These are phyloP conservation scores for Macrophya alboannulata DNA, from an alignment of 2,888 invertebrate species.

Conservation along the genomic window DNA sequence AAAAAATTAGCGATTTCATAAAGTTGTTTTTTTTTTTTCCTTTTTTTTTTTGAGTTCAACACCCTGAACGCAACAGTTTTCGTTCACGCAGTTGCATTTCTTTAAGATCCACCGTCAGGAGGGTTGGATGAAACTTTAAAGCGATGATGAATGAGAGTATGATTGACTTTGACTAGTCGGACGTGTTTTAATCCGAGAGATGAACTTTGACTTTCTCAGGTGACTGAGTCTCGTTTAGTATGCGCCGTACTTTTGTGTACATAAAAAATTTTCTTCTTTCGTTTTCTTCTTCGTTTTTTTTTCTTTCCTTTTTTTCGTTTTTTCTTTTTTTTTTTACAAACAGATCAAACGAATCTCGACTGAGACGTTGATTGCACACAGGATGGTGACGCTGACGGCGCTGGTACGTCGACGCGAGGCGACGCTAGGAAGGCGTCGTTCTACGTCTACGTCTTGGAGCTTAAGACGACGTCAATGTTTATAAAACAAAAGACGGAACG, in stretches of 20 bases:
- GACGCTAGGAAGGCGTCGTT: slow-evolving; percentile 52
- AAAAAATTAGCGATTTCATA: no score
- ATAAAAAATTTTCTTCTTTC: slow-evolving; percentile 47
- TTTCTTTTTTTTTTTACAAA: no score
- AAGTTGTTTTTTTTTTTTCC: no score
- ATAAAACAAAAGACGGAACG: slow-evolving; percentile 67
- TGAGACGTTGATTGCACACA: slow-evolving; percentile 27
- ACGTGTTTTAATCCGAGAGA: slow-evolving; percentile 30
- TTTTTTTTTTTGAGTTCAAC: not conserved
- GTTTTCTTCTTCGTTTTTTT: no score
- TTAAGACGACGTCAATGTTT: slow-evolving; percentile 59
- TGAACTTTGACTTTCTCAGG: slow-evolving; percentile 47
- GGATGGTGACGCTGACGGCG: not conserved
- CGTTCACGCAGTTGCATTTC: not conserved
- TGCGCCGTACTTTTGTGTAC: slow-evolving; percentile 7
- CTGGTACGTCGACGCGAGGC: not conserved
- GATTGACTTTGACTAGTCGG: slow-evolving; percentile 45
- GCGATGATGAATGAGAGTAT: not conserved
- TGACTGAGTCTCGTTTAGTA: slow-evolving; percentile 35
- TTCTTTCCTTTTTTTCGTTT: no score
- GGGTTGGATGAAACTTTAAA: not conserved
- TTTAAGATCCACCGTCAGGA: not conserved
- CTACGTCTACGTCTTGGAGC: slow-evolving; percentile 52
- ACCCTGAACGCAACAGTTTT: not conserved
- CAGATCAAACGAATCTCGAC: slow-evolving; percentile 47